A percentile compares a stretch with the other conserved stretches of the same genome.
Conservation (phyloP, 2,888 invertebrate species). For the Watsonalla cultraria region DNA sequence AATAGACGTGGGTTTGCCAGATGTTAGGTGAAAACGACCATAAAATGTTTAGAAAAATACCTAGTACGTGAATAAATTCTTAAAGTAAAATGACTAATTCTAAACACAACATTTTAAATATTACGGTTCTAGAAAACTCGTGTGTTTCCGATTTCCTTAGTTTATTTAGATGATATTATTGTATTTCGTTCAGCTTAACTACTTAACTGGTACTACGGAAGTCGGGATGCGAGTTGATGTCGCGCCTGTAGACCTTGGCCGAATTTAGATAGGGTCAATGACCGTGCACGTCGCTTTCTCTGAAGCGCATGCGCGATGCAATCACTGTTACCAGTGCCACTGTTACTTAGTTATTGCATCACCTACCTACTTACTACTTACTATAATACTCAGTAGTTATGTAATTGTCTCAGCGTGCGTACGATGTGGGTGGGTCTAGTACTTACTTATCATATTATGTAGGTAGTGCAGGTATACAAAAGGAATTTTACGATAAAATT, state of each 20-base stretch:
- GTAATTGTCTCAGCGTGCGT: not conserved
- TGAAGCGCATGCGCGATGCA: constrained; percentile 49
- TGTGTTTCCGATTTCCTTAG: no score
- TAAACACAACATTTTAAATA: not conserved
- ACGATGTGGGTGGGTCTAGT: not conserved
- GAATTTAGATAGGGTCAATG: constrained; percentile 62
- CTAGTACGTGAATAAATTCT: not conserved
- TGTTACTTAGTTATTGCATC: constrained; percentile 14
- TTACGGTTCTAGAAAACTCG: no score
- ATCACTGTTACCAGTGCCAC: constrained; percentile 25
- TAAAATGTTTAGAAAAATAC: constrained; percentile 47
- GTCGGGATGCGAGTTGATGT: constrained; percentile 30
- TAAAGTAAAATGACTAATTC: not conserved
- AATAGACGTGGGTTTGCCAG: constrained; percentile 55
- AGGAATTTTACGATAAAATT: no score
- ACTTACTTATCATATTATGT: not conserved
- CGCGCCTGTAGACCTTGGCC: constrained; percentile 63
- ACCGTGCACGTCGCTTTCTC: constrained; percentile 64
- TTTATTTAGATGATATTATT: no score
- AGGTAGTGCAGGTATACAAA: not conserved
- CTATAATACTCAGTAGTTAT: constrained; percentile 2
- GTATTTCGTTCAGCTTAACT: no score
- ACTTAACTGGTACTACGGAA: constrained; percentile 6
- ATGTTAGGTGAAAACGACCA: constrained; percentile 46
- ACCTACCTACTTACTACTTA: constrained; percentile 18